phyloP scores from a whole-genome alignment of 2,888 invertebrate species.

The Epinotia demarniana region DNA sequence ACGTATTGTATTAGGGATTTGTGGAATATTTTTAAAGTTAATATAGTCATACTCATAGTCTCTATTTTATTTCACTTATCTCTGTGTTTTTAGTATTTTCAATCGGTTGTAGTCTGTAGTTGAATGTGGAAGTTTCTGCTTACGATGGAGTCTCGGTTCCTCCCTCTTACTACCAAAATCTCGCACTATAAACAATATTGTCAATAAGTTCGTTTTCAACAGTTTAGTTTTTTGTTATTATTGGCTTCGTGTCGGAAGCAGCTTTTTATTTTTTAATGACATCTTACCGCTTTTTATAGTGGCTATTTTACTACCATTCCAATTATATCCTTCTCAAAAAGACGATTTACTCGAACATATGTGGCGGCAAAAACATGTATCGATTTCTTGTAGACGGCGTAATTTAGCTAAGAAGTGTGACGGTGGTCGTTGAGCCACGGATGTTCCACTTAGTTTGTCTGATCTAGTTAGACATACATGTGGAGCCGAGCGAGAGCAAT shows the following conservation, averaged over 20 bases:
- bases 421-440: conserved; percentile 48
- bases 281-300: neutral
- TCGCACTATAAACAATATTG: too few relatives aligned
- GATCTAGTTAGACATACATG: conserved; percentile 43
- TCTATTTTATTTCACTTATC: too few relatives aligned
- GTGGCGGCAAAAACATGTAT: conserved; percentile 50
- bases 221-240: neutral
- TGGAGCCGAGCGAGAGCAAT: conserved; percentile 44
- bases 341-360: neutral
- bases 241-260: neutral
- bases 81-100: too few relatives aligned
- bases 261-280: neutral
- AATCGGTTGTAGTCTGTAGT: too few relatives aligned
- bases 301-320: conserved; percentile 19
- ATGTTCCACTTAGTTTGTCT: conserved; percentile 52
- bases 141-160: too few relatives aligned
- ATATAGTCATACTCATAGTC: too few relatives aligned
- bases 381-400: conserved; percentile 50
- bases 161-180: too few relatives aligned
- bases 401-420: conserved; percentile 52
- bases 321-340: neutral
- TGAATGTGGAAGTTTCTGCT: too few relatives aligned
- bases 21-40: too few relatives aligned
- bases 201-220: neutral
- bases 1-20: too few relatives aligned